These are phyloP conservation scores for Metacarcinus magister DNA, from an alignment of 2,888 invertebrate genomes.

Conservation along the genomic window DNA sequence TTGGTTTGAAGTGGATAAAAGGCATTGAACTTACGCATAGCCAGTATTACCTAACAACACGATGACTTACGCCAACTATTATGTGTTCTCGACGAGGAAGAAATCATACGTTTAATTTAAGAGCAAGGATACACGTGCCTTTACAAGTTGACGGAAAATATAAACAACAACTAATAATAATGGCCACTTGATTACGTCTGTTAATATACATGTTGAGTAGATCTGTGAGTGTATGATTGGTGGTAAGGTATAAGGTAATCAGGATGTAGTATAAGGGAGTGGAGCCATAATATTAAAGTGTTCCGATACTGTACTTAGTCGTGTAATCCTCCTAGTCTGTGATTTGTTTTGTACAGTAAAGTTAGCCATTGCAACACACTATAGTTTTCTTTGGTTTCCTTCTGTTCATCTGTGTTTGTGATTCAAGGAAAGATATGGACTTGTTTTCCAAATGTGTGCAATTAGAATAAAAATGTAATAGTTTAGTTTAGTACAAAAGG, in stretches of 20 bases:
- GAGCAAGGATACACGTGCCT: not conserved
- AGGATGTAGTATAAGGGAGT: not conserved
- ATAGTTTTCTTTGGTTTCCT: not conserved
- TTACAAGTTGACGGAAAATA: not conserved
- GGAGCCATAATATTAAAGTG: not conserved
- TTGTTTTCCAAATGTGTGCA: too few species aligned
- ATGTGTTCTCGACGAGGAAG: not conserved
- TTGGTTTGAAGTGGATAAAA: too few species aligned
- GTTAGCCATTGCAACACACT: not conserved
- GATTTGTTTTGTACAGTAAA: slow-evolving; percentile 35
- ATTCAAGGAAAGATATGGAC: too few species aligned
- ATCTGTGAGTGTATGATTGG: too few species aligned
- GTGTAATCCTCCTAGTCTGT: not conserved
- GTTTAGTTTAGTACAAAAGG: too few species aligned
- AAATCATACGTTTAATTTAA: not conserved
- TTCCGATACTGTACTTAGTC: not conserved
- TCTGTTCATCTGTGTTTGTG: not conserved
- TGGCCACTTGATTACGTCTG: not conserved
- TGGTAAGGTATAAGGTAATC: not conserved
- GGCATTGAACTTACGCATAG: not conserved
- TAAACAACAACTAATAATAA: not conserved
- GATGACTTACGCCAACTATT: not conserved
- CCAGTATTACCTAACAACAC: not conserved
- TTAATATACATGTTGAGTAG: too few species aligned
- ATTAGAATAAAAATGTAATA: too few species aligned